A percentile compares a stretch with the other conserved stretches of the same genome.
Evolutionary conservation across 2,888 invertebrate species (phyloP).

Genomic region (Ellobium chinense): DNA sequence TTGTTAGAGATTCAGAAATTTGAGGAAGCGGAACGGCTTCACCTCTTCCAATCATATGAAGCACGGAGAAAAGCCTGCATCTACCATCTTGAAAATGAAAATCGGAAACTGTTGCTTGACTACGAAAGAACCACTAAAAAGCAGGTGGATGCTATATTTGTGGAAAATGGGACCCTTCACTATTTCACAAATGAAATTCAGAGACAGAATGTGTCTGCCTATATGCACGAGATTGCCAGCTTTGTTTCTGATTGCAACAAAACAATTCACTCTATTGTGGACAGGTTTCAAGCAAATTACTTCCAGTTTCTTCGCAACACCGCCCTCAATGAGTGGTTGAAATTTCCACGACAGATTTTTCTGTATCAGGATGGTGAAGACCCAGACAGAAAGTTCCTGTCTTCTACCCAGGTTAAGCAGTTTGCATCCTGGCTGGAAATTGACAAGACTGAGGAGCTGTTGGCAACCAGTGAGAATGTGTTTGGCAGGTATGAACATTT

Average conservation of each 20-base stretch:
- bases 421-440: constrained; percentile 70
- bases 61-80: constrained; percentile 65
- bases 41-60: constrained; percentile 58
- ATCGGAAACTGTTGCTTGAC: constrained; percentile 53
- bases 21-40: constrained; percentile 60
- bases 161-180: constrained; percentile 58
- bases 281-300: constrained; percentile 61
- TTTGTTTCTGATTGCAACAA: constrained; percentile 65
- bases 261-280: constrained; percentile 60
- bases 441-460: constrained; percentile 65
- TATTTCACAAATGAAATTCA: constrained; percentile 52
- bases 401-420: constrained; percentile 55
- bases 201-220: constrained; percentile 52
- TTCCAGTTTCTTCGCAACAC: constrained; percentile 65
- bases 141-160: constrained; percentile 56
- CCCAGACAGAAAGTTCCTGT: constrained; percentile 50
- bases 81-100: constrained; percentile 60
- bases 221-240: constrained; percentile 56
- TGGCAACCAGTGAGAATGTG: constrained; percentile 57
- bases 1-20: constrained; percentile 58
- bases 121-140: constrained; percentile 47
- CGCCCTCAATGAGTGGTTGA: constrained; percentile 70
- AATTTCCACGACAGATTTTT: constrained; percentile 69
- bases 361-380: constrained; percentile 59
- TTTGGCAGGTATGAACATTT: constrained; percentile 60